Conservation (phyloP, 2,113 vertebrate genomes). For the Ictalurus punctatus region DNA sequence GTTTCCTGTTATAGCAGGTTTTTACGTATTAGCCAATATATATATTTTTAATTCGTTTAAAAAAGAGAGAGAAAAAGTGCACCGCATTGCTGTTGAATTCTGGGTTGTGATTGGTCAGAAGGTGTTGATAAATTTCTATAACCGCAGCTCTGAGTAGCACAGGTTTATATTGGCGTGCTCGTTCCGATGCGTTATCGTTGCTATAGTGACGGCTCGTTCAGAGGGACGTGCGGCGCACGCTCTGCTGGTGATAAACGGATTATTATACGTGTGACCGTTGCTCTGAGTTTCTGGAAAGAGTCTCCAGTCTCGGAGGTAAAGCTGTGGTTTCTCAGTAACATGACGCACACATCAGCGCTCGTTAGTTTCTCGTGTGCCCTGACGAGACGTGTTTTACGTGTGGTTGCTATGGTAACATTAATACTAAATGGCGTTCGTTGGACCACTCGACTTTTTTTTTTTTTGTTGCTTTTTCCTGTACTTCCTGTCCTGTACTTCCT, state of each 20-base stretch:
- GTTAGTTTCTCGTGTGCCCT: neutral
- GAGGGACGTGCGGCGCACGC: no score
- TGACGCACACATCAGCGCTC: neutral
- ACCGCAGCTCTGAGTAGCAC: neutral
- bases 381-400: no score
- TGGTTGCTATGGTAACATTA: neutral
- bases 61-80: fast-evolving
- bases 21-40: no score
- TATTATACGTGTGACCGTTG: neutral
- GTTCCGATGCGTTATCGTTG: neutral
- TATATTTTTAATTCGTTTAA: neutral
- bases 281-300: neutral
- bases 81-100: neutral
- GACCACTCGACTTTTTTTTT: neutral
- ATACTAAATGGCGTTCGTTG: neutral
- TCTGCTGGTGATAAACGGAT: no score
- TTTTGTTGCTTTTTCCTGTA: neutral
- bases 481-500: neutral
- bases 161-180: neutral
- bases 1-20: no score
- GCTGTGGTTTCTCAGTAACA: neutral
- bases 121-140: neutral
- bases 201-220: neutral
- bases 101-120: neutral
- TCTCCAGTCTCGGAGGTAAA: neutral